Percentiles rank a stretch among this genome's conserved stretches.
Evolutionary conservation across 1,140 invertebrate species (phyloP).

Genomic region (Agraylea sexmaculata): DNA sequence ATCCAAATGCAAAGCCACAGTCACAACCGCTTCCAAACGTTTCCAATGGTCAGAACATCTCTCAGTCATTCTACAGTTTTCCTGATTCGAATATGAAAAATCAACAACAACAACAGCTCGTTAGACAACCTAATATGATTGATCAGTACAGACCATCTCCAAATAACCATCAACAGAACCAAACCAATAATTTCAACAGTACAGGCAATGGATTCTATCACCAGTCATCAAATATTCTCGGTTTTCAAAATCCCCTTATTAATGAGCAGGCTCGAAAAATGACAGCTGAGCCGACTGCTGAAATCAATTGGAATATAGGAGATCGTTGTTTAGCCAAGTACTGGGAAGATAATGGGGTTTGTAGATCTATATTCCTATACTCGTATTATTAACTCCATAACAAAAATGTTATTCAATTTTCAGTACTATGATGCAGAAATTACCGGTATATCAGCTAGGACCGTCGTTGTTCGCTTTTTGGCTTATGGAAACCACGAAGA

Average conservation of each 20-base stretch:
- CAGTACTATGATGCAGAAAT: conserved; percentile 80
- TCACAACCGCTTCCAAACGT: conserved; percentile 21
- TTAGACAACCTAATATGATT: conserved; percentile 15
- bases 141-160: conserved; percentile 10
- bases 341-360: conserved; percentile 82
- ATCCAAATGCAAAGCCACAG: conserved; percentile 21
- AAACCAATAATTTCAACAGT: conserved; percentile 12
- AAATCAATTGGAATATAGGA: conserved; percentile 58
- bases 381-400: neutral
- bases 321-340: conserved; percentile 80
- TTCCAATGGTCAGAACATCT: conserved; percentile 25
- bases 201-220: conserved; percentile 33
- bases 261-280: conserved; percentile 47
- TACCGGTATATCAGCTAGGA: conserved; percentile 61
- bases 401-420: too few relatives aligned
- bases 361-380: conserved; percentile 21
- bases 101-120: conserved; percentile 4
- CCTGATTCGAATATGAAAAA: conserved; percentile 13
- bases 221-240: conserved; percentile 44
- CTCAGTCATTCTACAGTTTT: conserved; percentile 18
- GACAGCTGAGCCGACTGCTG: conserved; percentile 28
- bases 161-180: conserved; percentile 11
- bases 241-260: conserved; percentile 46
- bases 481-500: conserved; percentile 85
- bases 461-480: conserved; percentile 73